These are phyloP conservation scores for Brachionichthys hirsutus DNA, from an alignment of 2,113 vertebrate species.

Conservation along the genomic window DNA sequence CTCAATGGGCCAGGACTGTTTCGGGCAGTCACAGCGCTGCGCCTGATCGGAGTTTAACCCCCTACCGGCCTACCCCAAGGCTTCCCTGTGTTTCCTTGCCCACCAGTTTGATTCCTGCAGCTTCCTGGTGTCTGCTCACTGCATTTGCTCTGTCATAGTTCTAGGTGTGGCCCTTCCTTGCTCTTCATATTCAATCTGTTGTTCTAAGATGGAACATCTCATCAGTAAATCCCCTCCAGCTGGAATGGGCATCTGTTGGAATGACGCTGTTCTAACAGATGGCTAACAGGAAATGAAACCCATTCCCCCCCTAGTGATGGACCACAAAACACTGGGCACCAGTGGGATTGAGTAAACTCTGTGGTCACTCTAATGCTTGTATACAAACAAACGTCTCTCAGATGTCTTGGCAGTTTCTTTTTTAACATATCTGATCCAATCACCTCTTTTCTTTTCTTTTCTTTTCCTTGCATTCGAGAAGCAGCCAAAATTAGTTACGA, in stretches of 20 bases:
- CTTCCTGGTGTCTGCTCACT: constrained; percentile 39
- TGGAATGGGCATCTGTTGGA: constrained; percentile 56
- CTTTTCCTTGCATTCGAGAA: neutral
- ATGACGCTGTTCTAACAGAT: constrained; percentile 23
- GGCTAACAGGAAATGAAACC: constrained; percentile 19
- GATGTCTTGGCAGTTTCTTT: constrained; percentile 12
- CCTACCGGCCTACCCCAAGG: neutral
- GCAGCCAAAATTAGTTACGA: constrained; percentile 46
- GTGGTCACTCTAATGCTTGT: constrained; percentile 44
- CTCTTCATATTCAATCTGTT: constrained; percentile 51
- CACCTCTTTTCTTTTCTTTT: neutral
- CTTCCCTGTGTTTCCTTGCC: constrained; percentile 23
- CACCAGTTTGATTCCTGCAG: constrained; percentile 41
- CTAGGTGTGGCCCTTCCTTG: constrained; percentile 73
- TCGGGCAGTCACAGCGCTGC: too few species aligned
- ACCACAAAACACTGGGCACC: constrained; percentile 35
- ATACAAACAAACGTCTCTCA: constrained; percentile 18
- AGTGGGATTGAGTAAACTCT: constrained; percentile 36
- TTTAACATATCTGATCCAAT: constrained; percentile 38
- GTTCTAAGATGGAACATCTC: constrained; percentile 63
- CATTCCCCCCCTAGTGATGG: constrained; percentile 24
- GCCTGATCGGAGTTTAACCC: neutral
- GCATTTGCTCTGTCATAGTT: constrained; percentile 57
- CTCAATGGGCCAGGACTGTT: too few species aligned
- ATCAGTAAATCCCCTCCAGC: constrained; percentile 67